Percentiles rank a stretch among this genome's conserved stretches.
These are phyloP conservation scores for Chiloscyllium punctatum DNA, from an alignment of 2,797 vertebrate genomes.

Conservation along the genomic window DNA sequence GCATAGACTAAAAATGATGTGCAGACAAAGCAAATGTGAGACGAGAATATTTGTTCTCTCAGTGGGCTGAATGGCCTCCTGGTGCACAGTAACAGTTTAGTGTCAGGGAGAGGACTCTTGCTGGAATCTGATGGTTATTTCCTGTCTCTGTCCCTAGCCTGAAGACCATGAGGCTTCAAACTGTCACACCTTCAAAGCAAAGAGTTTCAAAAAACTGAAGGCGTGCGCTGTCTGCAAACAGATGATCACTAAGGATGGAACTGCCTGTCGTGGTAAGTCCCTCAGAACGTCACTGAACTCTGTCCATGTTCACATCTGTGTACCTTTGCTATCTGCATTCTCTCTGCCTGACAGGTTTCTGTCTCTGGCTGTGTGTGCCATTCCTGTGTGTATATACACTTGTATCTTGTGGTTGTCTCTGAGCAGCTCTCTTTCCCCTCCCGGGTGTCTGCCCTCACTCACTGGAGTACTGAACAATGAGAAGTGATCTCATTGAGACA, in stretches of 20 bases:
- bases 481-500: too few species aligned
- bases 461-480: too few species aligned
- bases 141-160: slow-evolving; percentile 57
- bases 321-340: background rate
- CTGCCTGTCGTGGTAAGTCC: slow-evolving; percentile 82
- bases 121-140: background rate
- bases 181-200: slow-evolving; percentile 82
- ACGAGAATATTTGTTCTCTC: too few species aligned
- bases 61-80: too few species aligned
- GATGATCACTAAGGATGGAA: slow-evolving; percentile 79
- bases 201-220: slow-evolving; percentile 90
- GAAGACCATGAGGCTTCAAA: slow-evolving; percentile 82
- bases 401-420: background rate
- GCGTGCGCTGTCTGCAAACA: slow-evolving; percentile 83
- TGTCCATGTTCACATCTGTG: background rate
- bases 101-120: background rate
- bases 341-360: background rate
- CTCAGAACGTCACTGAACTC: background rate
- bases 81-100: too few species aligned
- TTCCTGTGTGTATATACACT: background rate
- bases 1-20: too few species aligned
- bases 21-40: too few species aligned
- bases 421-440: background rate
- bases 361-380: background rate
- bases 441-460: background rate